phyloP scores from a whole-genome alignment of 2,888 invertebrate genomes.

The Apomyelois bistriatella region DNA sequence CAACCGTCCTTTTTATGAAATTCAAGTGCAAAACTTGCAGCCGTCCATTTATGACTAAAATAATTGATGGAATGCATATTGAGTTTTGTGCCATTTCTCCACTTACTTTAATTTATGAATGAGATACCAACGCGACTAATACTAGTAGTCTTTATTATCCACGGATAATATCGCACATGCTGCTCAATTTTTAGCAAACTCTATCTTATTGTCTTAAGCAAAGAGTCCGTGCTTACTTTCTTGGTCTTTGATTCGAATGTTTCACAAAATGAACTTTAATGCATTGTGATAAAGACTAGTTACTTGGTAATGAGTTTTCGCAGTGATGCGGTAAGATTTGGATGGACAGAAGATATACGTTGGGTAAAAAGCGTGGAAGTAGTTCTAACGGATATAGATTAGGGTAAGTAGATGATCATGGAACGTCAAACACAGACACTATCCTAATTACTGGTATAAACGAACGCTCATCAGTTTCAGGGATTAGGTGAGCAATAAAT shows the following conservation, averaged over 20 bases:
- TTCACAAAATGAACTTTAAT: slow-evolving; percentile 17
- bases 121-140: slow-evolving; percentile 9
- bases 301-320: slow-evolving; percentile 20
- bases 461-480: neutral
- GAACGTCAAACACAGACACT: slow-evolving; percentile 6
- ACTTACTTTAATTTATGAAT: neutral
- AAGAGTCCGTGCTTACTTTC: neutral
- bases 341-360: slow-evolving; percentile 31
- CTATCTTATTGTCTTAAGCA: slow-evolving; percentile 10
- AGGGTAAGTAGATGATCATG: slow-evolving; percentile 24
- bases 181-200: neutral
- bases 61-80: too few relatives aligned
- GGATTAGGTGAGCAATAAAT: neutral
- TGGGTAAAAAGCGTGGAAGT: slow-evolving; percentile 41
- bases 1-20: too few relatives aligned
- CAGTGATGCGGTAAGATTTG: slow-evolving; percentile 28
- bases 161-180: neutral
- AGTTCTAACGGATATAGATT: slow-evolving; percentile 28
- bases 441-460: neutral
- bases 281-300: neutral
- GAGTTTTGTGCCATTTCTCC: neutral
- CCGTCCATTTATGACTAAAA: too few relatives aligned
- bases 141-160: slow-evolving; percentile 8
- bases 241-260: neutral
- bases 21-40: too few relatives aligned